Conservation (phyloP, 2,113 vertebrate species). For the Gambusia holbrooki region DNA sequence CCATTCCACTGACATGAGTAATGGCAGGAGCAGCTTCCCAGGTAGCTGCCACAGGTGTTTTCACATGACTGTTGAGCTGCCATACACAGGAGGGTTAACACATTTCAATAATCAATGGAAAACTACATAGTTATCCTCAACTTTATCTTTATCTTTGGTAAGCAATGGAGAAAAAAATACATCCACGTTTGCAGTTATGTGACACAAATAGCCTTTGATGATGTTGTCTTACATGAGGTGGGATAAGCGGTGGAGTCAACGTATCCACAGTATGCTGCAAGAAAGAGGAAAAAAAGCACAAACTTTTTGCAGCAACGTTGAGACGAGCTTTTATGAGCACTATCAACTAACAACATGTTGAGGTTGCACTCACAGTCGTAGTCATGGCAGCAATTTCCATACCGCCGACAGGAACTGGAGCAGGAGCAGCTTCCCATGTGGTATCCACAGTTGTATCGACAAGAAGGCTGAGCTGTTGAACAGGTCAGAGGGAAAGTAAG, state of each 20-base stretch:
- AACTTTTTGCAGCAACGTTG: too few relatives aligned
- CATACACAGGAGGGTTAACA: not conserved
- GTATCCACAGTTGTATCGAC: conserved; percentile 45
- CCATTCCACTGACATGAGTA: conserved; percentile 53
- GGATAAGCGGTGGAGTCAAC: too few relatives aligned
- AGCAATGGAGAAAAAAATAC: not conserved
- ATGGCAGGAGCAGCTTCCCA: conserved; percentile 65
- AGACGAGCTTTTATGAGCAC: too few relatives aligned
- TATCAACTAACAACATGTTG: not conserved
- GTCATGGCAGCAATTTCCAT: conserved; percentile 63
- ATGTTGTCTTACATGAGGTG: too few relatives aligned
- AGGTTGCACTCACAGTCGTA: conserved; percentile 44
- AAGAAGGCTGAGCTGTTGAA: conserved; percentile 19
- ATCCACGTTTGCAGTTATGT: not conserved
- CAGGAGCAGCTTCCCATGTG: conserved; percentile 60
- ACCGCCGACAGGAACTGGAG: conserved; percentile 42
- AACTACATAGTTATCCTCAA: too few relatives aligned
- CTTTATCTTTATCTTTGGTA: not conserved
- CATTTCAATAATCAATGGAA: too few relatives aligned
- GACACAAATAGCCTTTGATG: too few relatives aligned
- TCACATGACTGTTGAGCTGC: conserved; percentile 37
- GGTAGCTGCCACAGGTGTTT: conserved; percentile 26
- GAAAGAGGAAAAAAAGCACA: too few relatives aligned
- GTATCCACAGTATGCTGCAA: too few relatives aligned
- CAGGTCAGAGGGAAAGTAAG: too few relatives aligned